Evolutionary conservation across 2,797 vertebrate species (phyloP).

Genomic region (Vireo griseus): DNA sequence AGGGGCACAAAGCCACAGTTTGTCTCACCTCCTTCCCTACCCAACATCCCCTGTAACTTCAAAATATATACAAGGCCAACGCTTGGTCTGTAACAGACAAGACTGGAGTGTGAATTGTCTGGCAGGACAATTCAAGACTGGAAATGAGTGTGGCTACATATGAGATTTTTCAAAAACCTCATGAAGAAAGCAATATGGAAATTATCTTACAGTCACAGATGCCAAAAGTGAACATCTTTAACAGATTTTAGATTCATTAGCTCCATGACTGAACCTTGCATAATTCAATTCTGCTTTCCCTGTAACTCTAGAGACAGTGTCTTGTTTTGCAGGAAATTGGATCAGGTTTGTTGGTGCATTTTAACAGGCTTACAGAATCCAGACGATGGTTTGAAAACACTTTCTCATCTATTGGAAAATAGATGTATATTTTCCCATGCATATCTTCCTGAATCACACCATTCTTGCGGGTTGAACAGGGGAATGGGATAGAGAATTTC

Average conservation of each 20-base stretch:
- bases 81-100: neutral
- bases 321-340: neutral
- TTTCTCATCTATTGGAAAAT: neutral
- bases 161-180: neutral
- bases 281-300: neutral
- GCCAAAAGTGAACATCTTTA: neutral
- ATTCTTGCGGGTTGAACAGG: neutral
- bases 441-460: neutral
- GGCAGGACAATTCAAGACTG: neutral
- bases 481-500: accelerated
- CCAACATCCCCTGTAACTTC: neutral
- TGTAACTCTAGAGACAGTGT: neutral
- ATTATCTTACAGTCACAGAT: neutral
- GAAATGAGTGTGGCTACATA: accelerated
- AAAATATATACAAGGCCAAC: neutral
- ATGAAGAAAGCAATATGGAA: neutral
- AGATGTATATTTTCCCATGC: neutral
- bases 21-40: neutral
- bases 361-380: neutral
- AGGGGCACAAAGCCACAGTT: neutral
- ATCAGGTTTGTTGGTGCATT: neutral
- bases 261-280: neutral
- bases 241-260: neutral
- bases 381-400: neutral
- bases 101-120: neutral